Base-by-base conservation (phyloP, 2,888 invertebrate genomes). In the Limnephilus rhombicus region DNA sequence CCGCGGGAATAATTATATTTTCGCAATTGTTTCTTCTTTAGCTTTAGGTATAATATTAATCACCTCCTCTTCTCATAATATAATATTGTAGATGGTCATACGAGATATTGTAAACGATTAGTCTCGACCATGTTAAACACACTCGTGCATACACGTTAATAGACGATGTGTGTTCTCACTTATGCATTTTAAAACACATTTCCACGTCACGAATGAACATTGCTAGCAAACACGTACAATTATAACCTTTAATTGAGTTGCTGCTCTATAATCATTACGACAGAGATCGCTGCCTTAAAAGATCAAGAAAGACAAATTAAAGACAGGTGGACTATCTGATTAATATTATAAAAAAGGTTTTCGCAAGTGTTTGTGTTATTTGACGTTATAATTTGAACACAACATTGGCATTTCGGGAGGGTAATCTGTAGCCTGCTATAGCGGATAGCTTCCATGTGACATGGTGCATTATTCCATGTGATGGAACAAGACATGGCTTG, bases 51-150 rank as follows among this genome's bases (percentile, higher is more conserved):
- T 29, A 53, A 85, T 85, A 53, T 45, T 86, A 45, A 86, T 86
- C n/a, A 86, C 86, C 45, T 45, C 3, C 45, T 18, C n/a, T 86
- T 24, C 9, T 68, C 68, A 13, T 15, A 15, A 15, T 49, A 49
- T 13, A 15, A 49, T 86, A 49, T 49, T 86, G 53, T 86, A 86
- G 86, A 86, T 86, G 53, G 86, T 86, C 86, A 53, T 49, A 45
- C 86, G 24, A 86, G 86, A 86, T 86, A 86, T 45, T 49, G n/a
- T 86, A 49, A 49, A 53, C 3, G 41, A 53, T 49, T 31, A 86
- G 49, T 49, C 86, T 37, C 11, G 11, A 49, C 53, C 5, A 41
- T 45, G 45, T 34, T 86, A 31, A 45, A n/a, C 45, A 86, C 29
- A 24, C 49, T 3, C 45, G 85, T 37, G 9, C 83, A 11, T 83